Conservation (phyloP, 2,888 invertebrate species). For the Andricus curvator region DNA sequence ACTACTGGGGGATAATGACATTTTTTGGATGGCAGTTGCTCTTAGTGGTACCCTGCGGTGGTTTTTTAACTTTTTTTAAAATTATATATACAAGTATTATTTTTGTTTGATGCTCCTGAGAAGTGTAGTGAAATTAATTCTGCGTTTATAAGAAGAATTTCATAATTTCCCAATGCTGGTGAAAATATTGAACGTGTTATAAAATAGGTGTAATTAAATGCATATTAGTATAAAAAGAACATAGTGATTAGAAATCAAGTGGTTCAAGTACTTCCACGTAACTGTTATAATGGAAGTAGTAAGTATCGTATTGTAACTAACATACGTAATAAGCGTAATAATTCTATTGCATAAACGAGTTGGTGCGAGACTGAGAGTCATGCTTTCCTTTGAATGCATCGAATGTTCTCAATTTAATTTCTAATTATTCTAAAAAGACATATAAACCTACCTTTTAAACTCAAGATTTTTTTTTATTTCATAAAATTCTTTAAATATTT, state of each 20-base stretch:
- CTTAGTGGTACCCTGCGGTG: too few species aligned
- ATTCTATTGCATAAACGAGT: background rate
- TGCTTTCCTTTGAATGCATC: background rate
- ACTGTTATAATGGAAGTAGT: background rate
- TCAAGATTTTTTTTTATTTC: background rate
- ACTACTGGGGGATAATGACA: too few species aligned
- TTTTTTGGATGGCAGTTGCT: too few species aligned
- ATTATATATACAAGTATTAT: background rate
- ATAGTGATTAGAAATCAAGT: constrained; percentile 2
- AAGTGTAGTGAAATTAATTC: background rate
- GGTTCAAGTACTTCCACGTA: background rate
- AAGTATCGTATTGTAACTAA: background rate
- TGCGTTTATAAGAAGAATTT: background rate
- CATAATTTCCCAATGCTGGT: background rate
- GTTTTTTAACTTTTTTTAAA: too few species aligned
- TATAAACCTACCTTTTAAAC: background rate
- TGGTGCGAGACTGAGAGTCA: background rate
- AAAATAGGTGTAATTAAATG: background rate
- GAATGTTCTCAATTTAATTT: constrained; percentile 18
- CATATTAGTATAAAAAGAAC: background rate
- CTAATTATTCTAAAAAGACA: background rate
- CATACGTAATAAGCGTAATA: background rate
- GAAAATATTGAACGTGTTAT: background rate
- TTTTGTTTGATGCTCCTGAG: background rate
- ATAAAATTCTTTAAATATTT: background rate